Conservation (phyloP, 2,797 vertebrate genomes). For the Lindbergichthys nudifrons region DNA sequence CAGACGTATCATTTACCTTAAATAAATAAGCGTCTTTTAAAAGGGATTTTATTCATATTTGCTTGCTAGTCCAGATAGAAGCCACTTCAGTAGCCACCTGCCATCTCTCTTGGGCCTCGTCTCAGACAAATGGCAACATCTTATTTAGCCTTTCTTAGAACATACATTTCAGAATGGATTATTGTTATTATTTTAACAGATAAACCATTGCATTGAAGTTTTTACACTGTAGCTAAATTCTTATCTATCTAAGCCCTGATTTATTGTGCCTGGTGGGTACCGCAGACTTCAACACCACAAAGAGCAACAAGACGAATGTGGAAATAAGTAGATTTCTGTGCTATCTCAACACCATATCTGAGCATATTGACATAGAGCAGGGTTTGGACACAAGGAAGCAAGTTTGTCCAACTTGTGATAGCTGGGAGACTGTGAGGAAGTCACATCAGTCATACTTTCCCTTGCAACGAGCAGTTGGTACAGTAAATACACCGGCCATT, state of each 20-base stretch:
- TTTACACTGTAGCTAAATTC: neutral
- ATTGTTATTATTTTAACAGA: neutral
- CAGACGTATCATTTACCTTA: neutral
- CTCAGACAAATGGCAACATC: neutral
- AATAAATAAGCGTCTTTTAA: neutral
- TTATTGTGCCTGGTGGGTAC: neutral
- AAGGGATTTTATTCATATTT: neutral
- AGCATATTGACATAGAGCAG: constrained; percentile 38
- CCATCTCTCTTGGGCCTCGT: neutral
- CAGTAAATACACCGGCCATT: constrained; percentile 56
- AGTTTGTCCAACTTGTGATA: constrained; percentile 54
- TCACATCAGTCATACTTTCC: constrained; percentile 69
- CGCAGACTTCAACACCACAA: constrained; percentile 2
- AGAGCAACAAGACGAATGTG: constrained; percentile 29
- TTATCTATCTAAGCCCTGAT: constrained; percentile 18
- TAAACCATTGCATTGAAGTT: constrained; percentile 14
- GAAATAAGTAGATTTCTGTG: constrained; percentile 31
- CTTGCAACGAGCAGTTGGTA: constrained; percentile 50
- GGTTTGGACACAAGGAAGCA: constrained; percentile 57
- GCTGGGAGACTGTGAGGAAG: constrained; percentile 64
- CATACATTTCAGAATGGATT: neutral
- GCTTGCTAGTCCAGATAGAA: neutral
- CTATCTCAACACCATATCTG: constrained; percentile 28
- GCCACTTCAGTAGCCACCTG: neutral
- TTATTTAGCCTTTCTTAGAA: constrained; percentile 1